phyloP scores from a whole-genome alignment of 2,888 invertebrate species.

The Ligdia adustata region DNA sequence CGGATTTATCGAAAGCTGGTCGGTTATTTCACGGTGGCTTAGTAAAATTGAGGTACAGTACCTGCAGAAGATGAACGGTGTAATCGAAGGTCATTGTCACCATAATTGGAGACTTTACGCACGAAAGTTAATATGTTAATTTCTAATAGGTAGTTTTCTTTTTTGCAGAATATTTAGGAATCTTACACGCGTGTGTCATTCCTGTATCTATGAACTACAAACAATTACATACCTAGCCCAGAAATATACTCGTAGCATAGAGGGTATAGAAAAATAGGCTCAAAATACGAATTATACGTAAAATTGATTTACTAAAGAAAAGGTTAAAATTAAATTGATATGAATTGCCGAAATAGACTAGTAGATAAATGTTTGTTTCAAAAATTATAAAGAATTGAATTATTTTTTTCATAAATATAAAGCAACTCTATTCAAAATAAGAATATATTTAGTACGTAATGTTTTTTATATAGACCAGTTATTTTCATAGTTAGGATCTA shows the following conservation, averaged over 20 bases:
- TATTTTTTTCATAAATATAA: too few relatives aligned
- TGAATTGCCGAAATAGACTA: too few relatives aligned
- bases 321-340: too few relatives aligned
- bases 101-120: constrained; percentile 21
- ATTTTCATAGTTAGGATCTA: constrained; percentile 14
- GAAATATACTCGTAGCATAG: too few relatives aligned
- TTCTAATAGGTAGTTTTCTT: constrained; percentile 11
- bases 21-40: constrained; percentile 42
- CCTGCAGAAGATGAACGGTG: constrained; percentile 31
- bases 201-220: not conserved
- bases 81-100: constrained; percentile 38
- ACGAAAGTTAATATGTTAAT: constrained; percentile 23
- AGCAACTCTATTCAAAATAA: too few relatives aligned
- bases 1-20: constrained; percentile 39
- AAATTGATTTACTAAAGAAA: too few relatives aligned
- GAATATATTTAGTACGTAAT: too few relatives aligned
- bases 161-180: constrained; percentile 11
- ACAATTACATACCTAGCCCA: too few relatives aligned
- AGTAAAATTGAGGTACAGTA: constrained; percentile 25
- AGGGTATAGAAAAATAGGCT: too few relatives aligned
- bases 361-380: too few relatives aligned
- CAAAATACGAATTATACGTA: too few relatives aligned
- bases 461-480: constrained; percentile 9
- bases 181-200: constrained; percentile 3
- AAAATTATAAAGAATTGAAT: too few relatives aligned